A percentile compares a stretch with the other conserved stretches of the same genome.
Conservation (phyloP, 2,113 vertebrate species). For the Phalacrocorax brasilianus region DNA sequence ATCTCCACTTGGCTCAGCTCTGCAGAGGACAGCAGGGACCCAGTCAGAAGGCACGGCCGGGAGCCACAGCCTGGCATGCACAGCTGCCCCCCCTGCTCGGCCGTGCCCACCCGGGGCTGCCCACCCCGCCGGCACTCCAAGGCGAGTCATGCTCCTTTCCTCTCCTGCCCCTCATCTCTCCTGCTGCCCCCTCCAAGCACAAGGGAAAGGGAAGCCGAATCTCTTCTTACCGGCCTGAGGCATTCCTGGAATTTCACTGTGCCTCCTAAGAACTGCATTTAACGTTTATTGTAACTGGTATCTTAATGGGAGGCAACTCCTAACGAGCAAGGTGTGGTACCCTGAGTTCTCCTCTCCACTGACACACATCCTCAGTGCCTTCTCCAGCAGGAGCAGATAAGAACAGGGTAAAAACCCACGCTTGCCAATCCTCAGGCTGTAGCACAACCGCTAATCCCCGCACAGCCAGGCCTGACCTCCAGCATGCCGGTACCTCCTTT, state of each 20-base stretch:
- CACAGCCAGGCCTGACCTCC: not conserved
- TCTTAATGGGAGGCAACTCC: not conserved
- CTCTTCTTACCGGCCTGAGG: not conserved
- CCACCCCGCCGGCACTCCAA: not conserved
- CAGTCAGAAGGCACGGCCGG: not conserved
- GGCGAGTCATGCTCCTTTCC: not conserved
- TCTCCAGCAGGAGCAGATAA: not conserved
- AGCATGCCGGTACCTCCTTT: constrained; percentile 76
- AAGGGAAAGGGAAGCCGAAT: not conserved
- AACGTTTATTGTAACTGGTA: not conserved
- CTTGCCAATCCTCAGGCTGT: not conserved
- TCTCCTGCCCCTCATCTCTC: not conserved
- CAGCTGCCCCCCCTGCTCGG: not conserved
- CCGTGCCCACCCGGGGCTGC: accelerated
- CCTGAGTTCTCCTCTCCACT: accelerated
- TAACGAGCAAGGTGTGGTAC: accelerated
- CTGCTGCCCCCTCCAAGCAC: not conserved
- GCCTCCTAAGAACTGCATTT: not conserved
- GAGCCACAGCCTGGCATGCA: not conserved
- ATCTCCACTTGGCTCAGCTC: constrained; percentile 88
- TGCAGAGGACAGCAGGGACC: constrained; percentile 16
- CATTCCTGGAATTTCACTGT: not conserved
- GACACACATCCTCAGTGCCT: not conserved
- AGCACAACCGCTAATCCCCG: not conserved
- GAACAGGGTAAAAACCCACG: not conserved